Conservation (phyloP, 2,888 invertebrate genomes). For the Melipona beecheii region DNA sequence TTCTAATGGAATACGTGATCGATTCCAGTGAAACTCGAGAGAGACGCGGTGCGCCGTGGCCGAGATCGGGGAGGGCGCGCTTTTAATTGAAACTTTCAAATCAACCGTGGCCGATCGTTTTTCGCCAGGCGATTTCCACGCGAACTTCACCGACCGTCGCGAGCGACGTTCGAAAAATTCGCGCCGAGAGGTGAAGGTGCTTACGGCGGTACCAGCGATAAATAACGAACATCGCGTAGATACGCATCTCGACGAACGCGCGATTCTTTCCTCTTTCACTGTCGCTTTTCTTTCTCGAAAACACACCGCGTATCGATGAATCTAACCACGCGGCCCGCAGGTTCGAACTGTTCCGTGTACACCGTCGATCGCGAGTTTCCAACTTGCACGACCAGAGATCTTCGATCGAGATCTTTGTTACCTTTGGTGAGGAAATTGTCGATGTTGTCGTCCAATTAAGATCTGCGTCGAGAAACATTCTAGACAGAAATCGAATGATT, state of each 20-base stretch:
- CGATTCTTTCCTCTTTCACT: neutral
- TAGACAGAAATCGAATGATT: no score
- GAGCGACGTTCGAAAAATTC: conserved; percentile 34
- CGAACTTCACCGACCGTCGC: conserved; percentile 30
- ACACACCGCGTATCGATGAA: neutral
- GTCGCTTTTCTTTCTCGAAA: neutral
- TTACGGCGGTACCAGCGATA: conserved; percentile 28
- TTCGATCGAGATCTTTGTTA: no score
- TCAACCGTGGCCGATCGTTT: conserved; percentile 47
- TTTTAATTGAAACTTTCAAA: conserved; percentile 77
- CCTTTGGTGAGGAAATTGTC: no score
- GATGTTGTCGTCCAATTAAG: no score
- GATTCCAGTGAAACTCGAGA: conserved; percentile 76
- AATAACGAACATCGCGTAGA: conserved; percentile 32
- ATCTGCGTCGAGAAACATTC: no score
- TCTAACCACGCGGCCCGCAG: conserved; percentile 1
- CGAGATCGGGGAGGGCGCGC: conserved; percentile 32
- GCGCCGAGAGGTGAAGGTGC: conserved; percentile 19
- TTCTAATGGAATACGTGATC: conserved; percentile 81
- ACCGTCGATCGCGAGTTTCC: no score
- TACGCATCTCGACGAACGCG: conserved; percentile 34
- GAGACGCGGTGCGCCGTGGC: conserved; percentile 16
- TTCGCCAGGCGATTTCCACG: neutral
- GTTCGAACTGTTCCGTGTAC: neutral
- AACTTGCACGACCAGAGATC: neutral